Conservation (phyloP, 1,140 invertebrate species). For the Brevipalpus yothersi region DNA sequence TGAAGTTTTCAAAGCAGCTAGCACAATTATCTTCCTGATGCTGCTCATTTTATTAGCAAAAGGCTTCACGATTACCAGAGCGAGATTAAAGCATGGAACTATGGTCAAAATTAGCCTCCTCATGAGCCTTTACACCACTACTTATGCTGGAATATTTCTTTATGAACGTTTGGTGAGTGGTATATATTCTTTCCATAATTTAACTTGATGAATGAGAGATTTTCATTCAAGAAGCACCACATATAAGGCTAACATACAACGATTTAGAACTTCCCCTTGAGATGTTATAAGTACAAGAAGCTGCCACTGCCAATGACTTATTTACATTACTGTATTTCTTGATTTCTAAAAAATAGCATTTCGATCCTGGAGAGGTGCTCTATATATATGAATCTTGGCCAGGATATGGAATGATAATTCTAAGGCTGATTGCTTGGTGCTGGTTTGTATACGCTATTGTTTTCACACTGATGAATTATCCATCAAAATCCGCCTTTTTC, state of each 20-base stretch:
- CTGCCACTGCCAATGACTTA: too few species aligned
- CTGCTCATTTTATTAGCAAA: conserved; percentile 58
- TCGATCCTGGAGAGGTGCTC: conserved; percentile 63
- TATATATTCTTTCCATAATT: neutral
- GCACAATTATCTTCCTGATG: conserved; percentile 44
- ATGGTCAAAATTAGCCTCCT: conserved; percentile 51
- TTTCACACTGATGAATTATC: conserved; percentile 57
- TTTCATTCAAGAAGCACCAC: neutral
- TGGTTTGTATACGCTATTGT: conserved; percentile 56
- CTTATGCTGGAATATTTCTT: conserved; percentile 41
- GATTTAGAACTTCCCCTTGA: too few species aligned
- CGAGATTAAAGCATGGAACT: conserved; percentile 36
- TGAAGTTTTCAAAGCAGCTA: conserved; percentile 38
- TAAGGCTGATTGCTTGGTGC: conserved; percentile 50
- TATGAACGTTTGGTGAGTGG: conserved; percentile 39
- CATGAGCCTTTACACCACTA: conserved; percentile 43
- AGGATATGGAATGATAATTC: conserved; percentile 50
- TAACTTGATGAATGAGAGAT: neutral
- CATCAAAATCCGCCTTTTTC: conserved; percentile 41
- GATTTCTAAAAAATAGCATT: conserved; percentile 35
- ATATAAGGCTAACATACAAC: too few species aligned
- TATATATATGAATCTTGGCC: conserved; percentile 70
- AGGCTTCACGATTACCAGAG: conserved; percentile 68
- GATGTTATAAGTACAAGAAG: too few species aligned
- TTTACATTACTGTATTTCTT: too few species aligned